Evolutionary conservation across 2,888 invertebrate species (phyloP), one percentile per base, ranked within the genome.

Genomic region (Norana najaformis): DNA sequence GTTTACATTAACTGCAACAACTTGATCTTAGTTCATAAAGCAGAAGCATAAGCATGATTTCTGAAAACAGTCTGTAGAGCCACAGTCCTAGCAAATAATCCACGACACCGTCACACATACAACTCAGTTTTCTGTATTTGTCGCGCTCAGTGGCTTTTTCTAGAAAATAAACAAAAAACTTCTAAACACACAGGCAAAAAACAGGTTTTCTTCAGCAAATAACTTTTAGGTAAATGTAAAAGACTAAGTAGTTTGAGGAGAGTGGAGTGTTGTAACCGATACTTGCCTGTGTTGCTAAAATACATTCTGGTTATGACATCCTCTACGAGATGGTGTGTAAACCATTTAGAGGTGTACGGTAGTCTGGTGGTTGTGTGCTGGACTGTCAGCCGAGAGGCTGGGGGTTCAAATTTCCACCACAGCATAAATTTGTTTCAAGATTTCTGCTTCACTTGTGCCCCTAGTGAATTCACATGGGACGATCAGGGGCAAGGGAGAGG

Each of bases 21-120:
- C 69, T 69, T 69, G 69, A 69, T 69, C 69, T 69, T n/a, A n/a
- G 69, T 69, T 69, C 69, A 69, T n/a, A n/a, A 69, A 30, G 53
- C 20, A 16, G 23, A 53, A 69, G 69, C 69, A 69, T 30, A 69
- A n/a, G 69, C 69, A 69, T 69, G 69, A 69, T 69, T 69, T 69
- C 69, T 69, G 69, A 69, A 69, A 20, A 69, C 69, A n/a, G 30
- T n/a, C 69, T 11, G 5, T 69, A n/a, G 8, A n/a, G n/a, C n/a
- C 69, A 69, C 8, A 3, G n/a, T n/a, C 69, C 69, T n/a, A 69
- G n/a, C 69, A 30, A n/a, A 69, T 13, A 16, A 5, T 69, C n/a
- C 47, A 16, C 23, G 23, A 47, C n/a, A 16, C 41, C n/a, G 69
- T 13, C 69, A 69, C 18, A 69, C n/a, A n/a, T 69, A 69, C 69